Conservation (phyloP, 2,888 invertebrate species). For the Nomada flava region DNA sequence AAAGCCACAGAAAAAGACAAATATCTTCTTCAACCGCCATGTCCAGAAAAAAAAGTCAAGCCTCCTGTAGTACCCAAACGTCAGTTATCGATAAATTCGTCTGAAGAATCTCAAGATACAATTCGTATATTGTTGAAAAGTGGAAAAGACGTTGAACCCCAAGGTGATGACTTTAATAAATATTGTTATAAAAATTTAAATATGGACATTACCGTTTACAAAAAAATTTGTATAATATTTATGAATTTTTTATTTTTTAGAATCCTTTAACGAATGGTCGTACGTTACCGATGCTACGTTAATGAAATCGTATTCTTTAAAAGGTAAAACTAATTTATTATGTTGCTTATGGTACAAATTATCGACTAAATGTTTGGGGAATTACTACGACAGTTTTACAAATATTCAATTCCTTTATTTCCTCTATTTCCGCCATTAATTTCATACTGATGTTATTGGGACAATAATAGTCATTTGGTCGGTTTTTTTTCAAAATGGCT, state of each 20-base stretch:
- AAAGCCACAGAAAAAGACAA: conserved; percentile 41
- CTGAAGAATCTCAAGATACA: conserved; percentile 2
- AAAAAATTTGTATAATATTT: background rate
- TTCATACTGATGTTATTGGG: too few relatives aligned
- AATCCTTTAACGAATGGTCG: conserved; percentile 64
- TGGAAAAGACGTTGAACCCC: conserved; percentile 20
- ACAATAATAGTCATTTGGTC: too few relatives aligned
- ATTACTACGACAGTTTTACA: too few relatives aligned
- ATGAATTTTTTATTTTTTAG: conserved; percentile 34
- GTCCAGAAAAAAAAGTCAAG: conserved; percentile 4
- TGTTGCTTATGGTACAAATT: background rate
- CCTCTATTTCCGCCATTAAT: too few relatives aligned
- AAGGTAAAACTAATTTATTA: conserved; percentile 42
- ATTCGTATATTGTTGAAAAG: conserved; percentile 30
- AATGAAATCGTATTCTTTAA: conserved; percentile 51
- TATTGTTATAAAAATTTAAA: background rate
- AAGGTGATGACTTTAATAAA: conserved; percentile 41
- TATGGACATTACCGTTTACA: background rate
- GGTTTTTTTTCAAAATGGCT: too few relatives aligned
- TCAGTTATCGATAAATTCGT: background rate
- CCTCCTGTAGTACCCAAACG: background rate
- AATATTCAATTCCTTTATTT: too few relatives aligned
- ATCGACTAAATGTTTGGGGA: too few relatives aligned
- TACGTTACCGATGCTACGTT: conserved; percentile 49
- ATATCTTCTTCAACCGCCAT: conserved; percentile 17